Evolutionary conservation across 2,888 invertebrate genomes (phyloP).

Genomic region (Phalera bucephala): DNA sequence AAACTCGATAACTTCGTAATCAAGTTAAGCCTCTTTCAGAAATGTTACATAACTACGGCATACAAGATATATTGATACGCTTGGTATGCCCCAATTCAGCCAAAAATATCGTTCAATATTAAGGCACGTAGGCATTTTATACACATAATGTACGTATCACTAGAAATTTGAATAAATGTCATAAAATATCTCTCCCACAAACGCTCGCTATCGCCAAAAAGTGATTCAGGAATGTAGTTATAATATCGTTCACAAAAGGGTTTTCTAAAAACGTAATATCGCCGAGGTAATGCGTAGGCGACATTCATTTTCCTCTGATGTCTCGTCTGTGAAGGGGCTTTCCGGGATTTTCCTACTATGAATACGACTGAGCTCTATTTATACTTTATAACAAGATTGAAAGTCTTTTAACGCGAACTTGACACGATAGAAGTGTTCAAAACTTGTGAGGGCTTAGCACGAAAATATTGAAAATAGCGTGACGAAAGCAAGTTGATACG

Average conservation of each 20-base stretch:
- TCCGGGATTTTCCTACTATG: constrained; percentile 35
- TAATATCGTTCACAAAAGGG: constrained; percentile 14
- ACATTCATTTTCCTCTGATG: constrained; percentile 35
- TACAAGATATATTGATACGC: no score
- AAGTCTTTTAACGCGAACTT: constrained; percentile 32
- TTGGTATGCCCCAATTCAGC: no score
- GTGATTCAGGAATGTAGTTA: constrained; percentile 7
- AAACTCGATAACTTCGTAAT: no score
- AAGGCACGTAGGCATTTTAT: not conserved
- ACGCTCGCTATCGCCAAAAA: constrained; percentile 13
- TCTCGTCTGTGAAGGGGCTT: constrained; percentile 33
- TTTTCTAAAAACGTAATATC: constrained; percentile 26
- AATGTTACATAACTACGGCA: no score
- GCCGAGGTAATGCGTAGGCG: constrained; percentile 23
- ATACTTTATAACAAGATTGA: constrained; percentile 40
- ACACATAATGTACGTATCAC: constrained; percentile 4
- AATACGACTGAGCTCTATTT: constrained; percentile 37
- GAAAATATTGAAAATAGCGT: no score
- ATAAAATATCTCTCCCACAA: constrained; percentile 15
- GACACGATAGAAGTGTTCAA: constrained; percentile 17
- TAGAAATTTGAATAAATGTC: constrained; percentile 17
- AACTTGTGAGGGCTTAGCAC: no score
- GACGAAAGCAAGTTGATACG: no score
- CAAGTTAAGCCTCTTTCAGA: no score
- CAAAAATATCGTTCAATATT: not conserved